Base-by-base conservation (phyloP, 2,113 vertebrate genomes). In the Apodemus speciosus region DNA sequence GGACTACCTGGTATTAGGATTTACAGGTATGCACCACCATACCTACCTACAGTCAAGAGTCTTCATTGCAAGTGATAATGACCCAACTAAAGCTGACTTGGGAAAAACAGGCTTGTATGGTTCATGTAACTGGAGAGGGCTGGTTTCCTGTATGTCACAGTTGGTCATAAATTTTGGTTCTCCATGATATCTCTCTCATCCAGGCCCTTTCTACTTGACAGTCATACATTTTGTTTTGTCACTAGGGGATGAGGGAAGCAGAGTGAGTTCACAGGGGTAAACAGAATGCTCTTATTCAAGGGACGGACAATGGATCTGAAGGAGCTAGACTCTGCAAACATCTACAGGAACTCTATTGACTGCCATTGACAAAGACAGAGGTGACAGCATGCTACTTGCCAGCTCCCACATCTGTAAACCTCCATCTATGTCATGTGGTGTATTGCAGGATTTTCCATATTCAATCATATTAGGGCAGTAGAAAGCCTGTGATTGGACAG, bases 51-150 rank as follows among this genome's bases (percentile, higher is more conserved):
- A 25, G 11, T 69, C 46, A 86, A 40, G 46, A 81, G 43, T 68
- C 62, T 56, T 60, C 87, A 35, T 66, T 76, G 35, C 46, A 81
- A 75, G 46, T 69, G 38, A 79, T 53, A 85, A 56, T 81, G 92
- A 92, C n/a, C 23, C 86, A 92, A 76, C 66, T 92, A 64, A 83
- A 79, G 79, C 30, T 79, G 40, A 69, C 58, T 73, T 89, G 25
- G 69, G 40, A 20, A 66, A 66, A 84, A 49, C n/a, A 27, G 49
- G 71, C n/a, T 80, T 62, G 40, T 69, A 51, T 51, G 18, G 27
- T 84, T 88, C 9, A 0, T 90, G 4, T 84, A 75, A 79, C 32
- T 88, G 56, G 51, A 75, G 32, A 93, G 23, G 38, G 35, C 56
- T 89, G 32, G 14, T 69, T 92, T 88, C 15, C 35, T 87, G 9